Base-by-base conservation (phyloP, 37 sponge, comb jelly and placozoan species). In the Trichoplax adhaerens region DNA sequence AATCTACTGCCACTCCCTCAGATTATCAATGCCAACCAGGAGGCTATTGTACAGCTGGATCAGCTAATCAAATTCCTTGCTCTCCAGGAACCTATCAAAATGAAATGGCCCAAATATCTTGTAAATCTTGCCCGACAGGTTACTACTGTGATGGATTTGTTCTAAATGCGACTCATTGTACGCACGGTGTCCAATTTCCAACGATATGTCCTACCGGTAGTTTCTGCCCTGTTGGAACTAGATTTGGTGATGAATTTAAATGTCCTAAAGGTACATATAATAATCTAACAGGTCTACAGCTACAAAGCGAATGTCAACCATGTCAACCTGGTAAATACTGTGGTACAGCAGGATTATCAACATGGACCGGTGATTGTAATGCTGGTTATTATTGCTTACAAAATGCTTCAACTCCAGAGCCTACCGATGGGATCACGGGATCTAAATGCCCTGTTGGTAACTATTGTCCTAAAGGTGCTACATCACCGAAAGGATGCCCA, bases 321-420 rank as follows among this genome's bases (percentile, higher is more conserved):
- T 78, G 79, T 76, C 48, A 10, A 5, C 55, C 73, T 52, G 79
- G 79, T 10, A 46, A 76, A 5, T 78, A 78, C 65, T 78, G 79
- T 74, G 52, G 63, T 5, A 52, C 6, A 10, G 54, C 53, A n/a
- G 79, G 73, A n/a, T 57, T 76, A 10, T 10, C 52, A 3, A 62
- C 63, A n/a, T 58, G 55, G 5, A 76, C 74, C n/a, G 80, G 66
- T 2, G 58, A 62, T 54, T 78, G 79, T 72, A 59, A 47, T 7
- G 79, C 74, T 6, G 79, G 79, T 6, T 78, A 56, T 56, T 78
- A 76, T 67, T 78, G 79, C 50, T 73, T 73, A 3, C 3, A 5
- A 8, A 52, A 50, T 52, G 70, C 72, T 3, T 57, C 73, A 12
- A 74, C 29, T 29, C 29, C n/a, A 8, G 60, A 77, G 50, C 77